Conservation (phyloP, 2,888 invertebrate species). For the Orthosia incerta region DNA sequence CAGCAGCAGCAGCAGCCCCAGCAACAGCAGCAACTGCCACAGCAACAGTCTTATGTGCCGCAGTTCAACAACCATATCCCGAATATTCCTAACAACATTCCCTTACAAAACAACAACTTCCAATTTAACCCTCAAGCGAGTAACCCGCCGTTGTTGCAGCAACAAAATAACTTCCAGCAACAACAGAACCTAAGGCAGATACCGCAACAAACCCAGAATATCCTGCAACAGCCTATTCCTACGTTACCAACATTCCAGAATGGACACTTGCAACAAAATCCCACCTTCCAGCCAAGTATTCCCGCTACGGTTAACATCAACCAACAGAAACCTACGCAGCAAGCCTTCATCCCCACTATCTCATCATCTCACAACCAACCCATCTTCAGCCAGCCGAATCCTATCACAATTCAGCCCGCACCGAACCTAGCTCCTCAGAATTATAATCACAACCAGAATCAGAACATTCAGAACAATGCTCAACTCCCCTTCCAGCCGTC, state of each 20-base stretch:
- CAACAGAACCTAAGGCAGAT: conserved; percentile 78
- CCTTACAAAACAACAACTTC: conserved; percentile 76
- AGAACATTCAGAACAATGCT: conserved; percentile 73
- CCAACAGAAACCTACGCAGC: conserved; percentile 84
- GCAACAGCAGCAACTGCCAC: conserved; percentile 65
- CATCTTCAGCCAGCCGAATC: conserved; percentile 82
- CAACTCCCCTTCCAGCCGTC: conserved; percentile 85
- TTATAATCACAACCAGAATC: conserved; percentile 45
- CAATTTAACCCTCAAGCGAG: conserved; percentile 79
- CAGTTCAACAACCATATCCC: conserved; percentile 84
- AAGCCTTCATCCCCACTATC: conserved; percentile 84
- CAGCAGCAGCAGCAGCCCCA: conserved; percentile 63
- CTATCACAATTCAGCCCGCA: conserved; percentile 87
- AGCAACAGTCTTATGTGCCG: conserved; percentile 80
- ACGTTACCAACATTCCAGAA: conserved; percentile 83
- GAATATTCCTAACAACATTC: conserved; percentile 75
- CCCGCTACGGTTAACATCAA: conserved; percentile 77
- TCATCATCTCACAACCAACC: conserved; percentile 77
- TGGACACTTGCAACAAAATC: conserved; percentile 78
- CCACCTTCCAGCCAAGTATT: conserved; percentile 78
- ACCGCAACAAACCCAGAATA: conserved; percentile 77
- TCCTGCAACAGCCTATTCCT: conserved; percentile 80
- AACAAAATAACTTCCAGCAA: conserved; percentile 77
- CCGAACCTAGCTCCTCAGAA: conserved; percentile 86
- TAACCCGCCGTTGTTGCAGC: conserved; percentile 75